phyloP scores from a whole-genome alignment of 2,797 vertebrate genomes.

The Coilia nasus region DNA sequence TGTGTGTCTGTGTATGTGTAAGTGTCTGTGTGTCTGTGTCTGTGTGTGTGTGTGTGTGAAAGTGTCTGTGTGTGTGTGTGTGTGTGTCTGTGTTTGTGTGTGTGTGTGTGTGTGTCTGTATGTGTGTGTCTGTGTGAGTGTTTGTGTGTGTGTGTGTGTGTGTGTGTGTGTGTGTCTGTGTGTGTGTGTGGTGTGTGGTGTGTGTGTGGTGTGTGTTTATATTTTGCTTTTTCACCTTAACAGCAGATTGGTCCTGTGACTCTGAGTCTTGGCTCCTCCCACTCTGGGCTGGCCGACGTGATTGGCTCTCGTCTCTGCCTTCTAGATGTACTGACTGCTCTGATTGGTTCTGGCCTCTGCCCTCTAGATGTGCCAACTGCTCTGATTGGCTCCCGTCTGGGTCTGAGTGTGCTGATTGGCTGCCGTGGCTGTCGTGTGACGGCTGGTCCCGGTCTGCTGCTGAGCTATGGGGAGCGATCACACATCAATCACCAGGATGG shows the following conservation, averaged over 20 bases:
- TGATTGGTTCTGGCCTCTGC: not conserved
- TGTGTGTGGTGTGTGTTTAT: not conserved
- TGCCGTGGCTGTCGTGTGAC: not conserved
- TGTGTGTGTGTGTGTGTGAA: not conserved
- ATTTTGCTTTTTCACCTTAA: not conserved
- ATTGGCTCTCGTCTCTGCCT: not conserved
- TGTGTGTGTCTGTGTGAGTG: not conserved
- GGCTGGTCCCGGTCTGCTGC: not conserved
- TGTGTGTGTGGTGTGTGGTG: not conserved
- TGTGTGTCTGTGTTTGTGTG: no score
- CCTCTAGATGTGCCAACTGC: constrained; percentile 21
- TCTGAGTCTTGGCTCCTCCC: constrained; percentile 26
- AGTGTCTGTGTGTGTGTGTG: not conserved
- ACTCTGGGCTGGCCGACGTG: constrained; percentile 12
- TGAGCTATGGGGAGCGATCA: not conserved
- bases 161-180: no score
- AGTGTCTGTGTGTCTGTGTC: not conserved
- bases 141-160: not conserved
- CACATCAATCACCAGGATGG: not conserved
- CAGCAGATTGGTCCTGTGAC: not conserved
- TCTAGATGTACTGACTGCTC: constrained; percentile 25
- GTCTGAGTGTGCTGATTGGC: not conserved
- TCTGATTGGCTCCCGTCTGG: constrained; percentile 30
- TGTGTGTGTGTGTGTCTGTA: not conserved
- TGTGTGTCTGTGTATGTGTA: not conserved